Base-by-base conservation (phyloP, 2,888 invertebrate genomes). In the Eumacrocentrus americanus region DNA sequence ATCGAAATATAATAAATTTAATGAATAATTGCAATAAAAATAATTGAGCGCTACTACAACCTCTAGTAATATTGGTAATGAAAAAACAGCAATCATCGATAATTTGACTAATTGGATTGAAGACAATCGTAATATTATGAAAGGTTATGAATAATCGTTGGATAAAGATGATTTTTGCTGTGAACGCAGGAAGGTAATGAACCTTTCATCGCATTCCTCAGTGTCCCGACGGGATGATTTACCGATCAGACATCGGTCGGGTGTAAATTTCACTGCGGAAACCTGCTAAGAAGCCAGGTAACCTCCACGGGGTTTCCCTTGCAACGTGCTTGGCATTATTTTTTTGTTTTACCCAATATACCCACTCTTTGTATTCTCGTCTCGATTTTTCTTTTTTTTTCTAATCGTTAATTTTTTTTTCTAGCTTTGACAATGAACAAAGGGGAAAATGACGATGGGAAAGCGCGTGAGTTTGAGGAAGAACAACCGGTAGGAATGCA, bases 231-330 rank as follows among this genome's bases (percentile, higher is more conserved):
- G 3, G 29, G 42, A 63, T 65, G 61, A 65, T 65, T 64, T 64
- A 67, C 64, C 60, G 67, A 67, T 65, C 65, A 60, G 65, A 67
- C 67, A 58, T 59, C 60, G 60, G 52, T 60, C n/a, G 59, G 61
- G 52, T 67, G 63, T 67, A 65, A 64, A 65, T 67, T 65, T 64
- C 64, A 60, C 58, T 40, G 61, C 38, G 56, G 66, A 67, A 66
- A 66, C 67, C 67, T 60, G 64, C 61, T 62, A 64, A 67, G 64
- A 66, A 64, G 65, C 67, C 64, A 29, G 64, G 59, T 51, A 61
- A 53, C 62, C 66, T 63, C 63, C 61, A 65, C 63, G 63, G 64
- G 69, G 66, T 61, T 62, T 60, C 60, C 57, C 52, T 52, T 52
- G 50, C 29, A 56, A 44, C 62, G 53, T 54, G 48, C 48, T 38